Conservation (phyloP, 1,140 invertebrate genomes). For the Aphelenchoides avenae region DNA sequence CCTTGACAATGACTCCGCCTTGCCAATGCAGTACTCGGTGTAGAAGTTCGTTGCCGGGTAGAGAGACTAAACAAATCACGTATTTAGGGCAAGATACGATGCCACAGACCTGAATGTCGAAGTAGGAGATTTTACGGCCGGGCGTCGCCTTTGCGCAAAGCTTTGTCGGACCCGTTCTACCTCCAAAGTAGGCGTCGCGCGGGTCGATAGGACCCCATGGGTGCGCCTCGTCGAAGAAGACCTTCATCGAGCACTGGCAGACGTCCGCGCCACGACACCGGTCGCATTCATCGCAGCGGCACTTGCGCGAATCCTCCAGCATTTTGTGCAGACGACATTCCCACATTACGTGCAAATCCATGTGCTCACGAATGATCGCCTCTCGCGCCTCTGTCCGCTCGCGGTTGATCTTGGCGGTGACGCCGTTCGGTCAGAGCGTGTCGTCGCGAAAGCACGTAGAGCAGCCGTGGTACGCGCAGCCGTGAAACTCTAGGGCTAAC, state of each 20-base stretch:
- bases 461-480: too few relatives aligned
- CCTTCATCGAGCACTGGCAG: conserved; percentile 1
- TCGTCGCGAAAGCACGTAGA: too few relatives aligned
- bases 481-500: too few relatives aligned
- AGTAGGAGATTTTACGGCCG: conserved; percentile 1
- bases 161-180: background rate
- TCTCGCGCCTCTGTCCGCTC: too few relatives aligned
- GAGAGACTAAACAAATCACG: conserved; percentile 3
- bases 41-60: background rate
- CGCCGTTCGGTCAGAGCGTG: too few relatives aligned
- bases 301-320: too few relatives aligned
- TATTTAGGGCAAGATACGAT: too few relatives aligned
- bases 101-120: too few relatives aligned
- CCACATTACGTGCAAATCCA: background rate
- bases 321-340: too few relatives aligned
- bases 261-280: background rate
- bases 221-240: background rate
- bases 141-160: background rate
- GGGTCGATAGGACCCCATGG: background rate
- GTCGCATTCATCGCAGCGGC: too few relatives aligned
- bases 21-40: background rate
- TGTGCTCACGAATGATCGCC: too few relatives aligned
- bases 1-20: background rate
- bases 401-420: too few relatives aligned
- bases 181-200: conserved; percentile 2